Conservation (phyloP, 2,113 vertebrate species). For the Chloroceryle aenea region DNA sequence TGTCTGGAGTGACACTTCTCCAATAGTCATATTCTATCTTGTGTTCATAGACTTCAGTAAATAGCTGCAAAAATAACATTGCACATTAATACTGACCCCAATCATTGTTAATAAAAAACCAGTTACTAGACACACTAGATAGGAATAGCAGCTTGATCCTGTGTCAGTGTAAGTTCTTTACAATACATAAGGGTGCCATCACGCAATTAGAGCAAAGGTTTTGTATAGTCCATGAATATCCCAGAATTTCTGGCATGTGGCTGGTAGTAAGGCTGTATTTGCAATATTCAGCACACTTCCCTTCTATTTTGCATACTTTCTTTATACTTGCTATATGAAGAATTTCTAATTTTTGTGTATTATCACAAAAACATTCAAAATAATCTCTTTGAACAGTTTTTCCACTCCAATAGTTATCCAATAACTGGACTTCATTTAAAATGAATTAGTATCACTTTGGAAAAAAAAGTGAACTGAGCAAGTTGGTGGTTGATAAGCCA, state of each 20-base stretch:
- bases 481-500: neutral
- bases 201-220: neutral
- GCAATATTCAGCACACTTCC: neutral
- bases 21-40: neutral
- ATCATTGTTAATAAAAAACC: neutral
- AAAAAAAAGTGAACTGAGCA: neutral
- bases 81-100: neutral
- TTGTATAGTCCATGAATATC: neutral
- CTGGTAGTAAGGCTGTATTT: neutral
- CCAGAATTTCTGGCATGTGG: neutral
- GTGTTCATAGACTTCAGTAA: neutral
- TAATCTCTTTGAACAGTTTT: neutral
- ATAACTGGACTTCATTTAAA: neutral
- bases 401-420: neutral
- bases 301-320: neutral
- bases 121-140: neutral
- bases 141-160: neutral
- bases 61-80: neutral
- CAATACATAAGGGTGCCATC: neutral
- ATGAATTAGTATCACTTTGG: neutral
- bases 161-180: neutral
- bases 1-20: neutral
- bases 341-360: neutral
- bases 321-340: neutral
- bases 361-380: neutral